phyloP scores from a whole-genome alignment of 2,113 vertebrate genomes.

The Anguilla japonica region DNA sequence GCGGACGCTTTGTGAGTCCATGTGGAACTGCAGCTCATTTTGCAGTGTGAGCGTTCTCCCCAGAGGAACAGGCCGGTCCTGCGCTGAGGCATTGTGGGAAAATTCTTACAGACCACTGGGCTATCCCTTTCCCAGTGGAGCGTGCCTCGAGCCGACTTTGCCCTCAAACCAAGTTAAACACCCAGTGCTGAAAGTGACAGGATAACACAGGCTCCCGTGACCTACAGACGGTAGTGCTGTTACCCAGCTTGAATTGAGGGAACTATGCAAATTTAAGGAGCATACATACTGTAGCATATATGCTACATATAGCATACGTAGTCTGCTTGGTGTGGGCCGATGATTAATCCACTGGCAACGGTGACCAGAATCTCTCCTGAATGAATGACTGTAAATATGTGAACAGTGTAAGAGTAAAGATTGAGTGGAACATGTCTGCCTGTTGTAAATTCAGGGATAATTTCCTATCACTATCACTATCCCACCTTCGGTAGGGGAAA shows the following conservation, averaged over 20 bases:
- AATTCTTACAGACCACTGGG: not conserved
- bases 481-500: no score
- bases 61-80: not conserved
- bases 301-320: no score
- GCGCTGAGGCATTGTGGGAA: not conserved
- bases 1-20: not conserved
- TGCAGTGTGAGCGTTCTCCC: not conserved
- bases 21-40: no score
- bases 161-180: no score
- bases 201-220: no score
- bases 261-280: not conserved
- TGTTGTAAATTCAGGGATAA: no score
- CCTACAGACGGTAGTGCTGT: not conserved
- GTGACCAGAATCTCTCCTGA: not conserved
- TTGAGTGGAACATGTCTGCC: no score
- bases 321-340: not conserved
- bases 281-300: not conserved
- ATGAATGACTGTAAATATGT: not conserved
- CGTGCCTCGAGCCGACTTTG: no score
- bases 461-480: no score
- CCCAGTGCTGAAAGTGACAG: no score
- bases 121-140: no score
- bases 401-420: not conserved
- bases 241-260: not conserved
- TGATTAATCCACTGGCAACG: not conserved